Base-by-base conservation (phyloP, 1,140 invertebrate genomes). In the Heliconius hermathena region DNA sequence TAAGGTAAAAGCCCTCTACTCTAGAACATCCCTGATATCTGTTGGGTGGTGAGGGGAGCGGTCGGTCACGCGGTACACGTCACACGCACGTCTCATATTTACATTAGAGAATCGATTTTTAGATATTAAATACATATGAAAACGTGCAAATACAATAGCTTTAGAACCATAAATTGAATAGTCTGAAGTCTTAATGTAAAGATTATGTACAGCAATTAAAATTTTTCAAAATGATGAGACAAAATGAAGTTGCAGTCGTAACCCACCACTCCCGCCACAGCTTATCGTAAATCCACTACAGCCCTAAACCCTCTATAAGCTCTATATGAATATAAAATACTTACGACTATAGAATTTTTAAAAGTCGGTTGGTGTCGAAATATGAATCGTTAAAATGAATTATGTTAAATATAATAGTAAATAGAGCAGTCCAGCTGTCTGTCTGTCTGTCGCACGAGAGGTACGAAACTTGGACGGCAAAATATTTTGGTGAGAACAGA, bases 241-340 rank as follows among this genome's bases (percentile, higher is more conserved):
- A 18, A 8, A 20, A 22, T 22, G 54, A 8, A 9, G 8, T 22
- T 8, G 54, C 8, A 57, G 54, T 66, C 13, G 33, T n/a, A n/a
- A 26, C 60, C 72, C 73, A 85, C 33, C 83, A 77, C 83, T 76
- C 85, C 85, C 83, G 74, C 52, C 78, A 74, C 73, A 52, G 77
- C 78, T 84, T 83, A 88, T 77, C 70, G 79, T 76, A 73, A 82
- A 77, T 80, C 80, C 71, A 84, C 85, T 88, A 92, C 83, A 84
- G 91, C 89, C 91, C 93, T 94, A 94, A 85, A 76, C 91, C 82
- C 80, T 88, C 93, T 94, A 94, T 94, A 94, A 94, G 93, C 93
- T 94, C 93, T 93, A 94, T 89, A 89, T 90, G 91, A 91, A 91
- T 94, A 93, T 92, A 93, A 90, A 90, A 93, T 91, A 91, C 88